Percentiles rank a stretch among this genome's conserved stretches.
Conservation (phyloP, 1,140 invertebrate genomes). For the Plectus sambesii region DNA sequence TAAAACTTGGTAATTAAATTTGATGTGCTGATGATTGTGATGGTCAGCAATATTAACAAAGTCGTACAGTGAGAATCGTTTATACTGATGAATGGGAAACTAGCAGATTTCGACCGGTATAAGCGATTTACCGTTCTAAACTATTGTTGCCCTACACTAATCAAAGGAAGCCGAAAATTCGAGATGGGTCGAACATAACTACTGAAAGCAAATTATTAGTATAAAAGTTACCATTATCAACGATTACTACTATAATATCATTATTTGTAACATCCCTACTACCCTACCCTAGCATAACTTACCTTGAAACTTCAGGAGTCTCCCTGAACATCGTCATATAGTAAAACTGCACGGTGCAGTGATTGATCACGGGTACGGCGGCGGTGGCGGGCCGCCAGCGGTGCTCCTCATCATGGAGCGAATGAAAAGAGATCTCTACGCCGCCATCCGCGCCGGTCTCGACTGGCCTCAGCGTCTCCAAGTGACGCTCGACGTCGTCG, state of each 20-base stretch:
- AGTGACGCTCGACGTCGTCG: constrained; percentile 69
- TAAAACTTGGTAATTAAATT: too few relatives aligned
- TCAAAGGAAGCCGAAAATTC: too few relatives aligned
- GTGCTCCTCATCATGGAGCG: constrained; percentile 65
- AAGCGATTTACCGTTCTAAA: too few relatives aligned
- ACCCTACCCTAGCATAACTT: neutral
- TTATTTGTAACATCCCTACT: constrained; percentile 2
- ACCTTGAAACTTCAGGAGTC: too few relatives aligned
- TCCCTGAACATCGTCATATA: constrained; percentile 69
- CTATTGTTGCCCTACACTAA: too few relatives aligned
- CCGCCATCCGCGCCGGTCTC: constrained; percentile 62
- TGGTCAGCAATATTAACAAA: too few relatives aligned
- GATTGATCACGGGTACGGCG: constrained; percentile 65
- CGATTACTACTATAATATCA: neutral
- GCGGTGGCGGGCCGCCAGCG: constrained; percentile 56
- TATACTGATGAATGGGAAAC: too few relatives aligned
- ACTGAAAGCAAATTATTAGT: neutral
- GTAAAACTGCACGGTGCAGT: constrained; percentile 68
- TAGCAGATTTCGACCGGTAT: too few relatives aligned
- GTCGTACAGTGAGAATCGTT: too few relatives aligned
- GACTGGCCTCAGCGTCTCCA: constrained; percentile 59
- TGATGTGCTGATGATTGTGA: too few relatives aligned
- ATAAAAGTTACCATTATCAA: constrained; percentile 2
- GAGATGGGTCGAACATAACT: neutral
- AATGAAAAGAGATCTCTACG: constrained; percentile 65